Base-by-base conservation (phyloP, 2,888 invertebrate genomes). In the Pyralis farinalis region DNA sequence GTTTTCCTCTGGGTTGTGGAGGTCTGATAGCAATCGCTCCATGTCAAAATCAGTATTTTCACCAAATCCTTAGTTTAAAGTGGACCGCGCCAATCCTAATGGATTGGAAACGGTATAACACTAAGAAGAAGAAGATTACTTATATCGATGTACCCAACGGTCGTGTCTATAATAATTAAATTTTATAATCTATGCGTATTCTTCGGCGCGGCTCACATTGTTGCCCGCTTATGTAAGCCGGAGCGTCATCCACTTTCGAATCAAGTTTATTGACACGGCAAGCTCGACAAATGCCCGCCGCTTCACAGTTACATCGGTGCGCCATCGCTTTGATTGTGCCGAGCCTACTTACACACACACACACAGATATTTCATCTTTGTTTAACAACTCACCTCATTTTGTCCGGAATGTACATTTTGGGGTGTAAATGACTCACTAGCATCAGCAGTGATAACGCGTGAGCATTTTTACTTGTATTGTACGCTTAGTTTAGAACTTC, bases 161-260 rank as follows among this genome's bases (percentile, higher is more conserved):
- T 28, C 33, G 10, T 6, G 25, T 33, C 33, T 28, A 28, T 10
- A 33, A 39, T 27, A 39, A 39, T 39, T 39, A 34, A 25, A 39
- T 22, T 39, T 33, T 32, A 33, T 51, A 53, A 47, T 55, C 56
- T 52, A 34, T 57, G 44, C 37, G 38, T 57, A 61, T 54, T 56
- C 63, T 16, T 16, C 16, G 16, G 61, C 48, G 56, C 56, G 65
- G 65, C 67, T 74, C 78, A 81, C 85, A 87, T 86, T 86, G 86
- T 85, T 84, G 78, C 70, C 61, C 68, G 83, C 83, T 88, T 88
- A 87, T 87, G 82, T 88, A 88, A 88, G 87, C 61, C 72, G 80
- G 77, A 83, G 74, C 87, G 82, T 88, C 88, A 87, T 87, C 88
- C 73, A 87, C 88, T 88, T 88, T 88, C 88, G 86, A 88, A 88